Conservation (phyloP, 2,888 invertebrate genomes). For the Uloborus plumipes region DNA sequence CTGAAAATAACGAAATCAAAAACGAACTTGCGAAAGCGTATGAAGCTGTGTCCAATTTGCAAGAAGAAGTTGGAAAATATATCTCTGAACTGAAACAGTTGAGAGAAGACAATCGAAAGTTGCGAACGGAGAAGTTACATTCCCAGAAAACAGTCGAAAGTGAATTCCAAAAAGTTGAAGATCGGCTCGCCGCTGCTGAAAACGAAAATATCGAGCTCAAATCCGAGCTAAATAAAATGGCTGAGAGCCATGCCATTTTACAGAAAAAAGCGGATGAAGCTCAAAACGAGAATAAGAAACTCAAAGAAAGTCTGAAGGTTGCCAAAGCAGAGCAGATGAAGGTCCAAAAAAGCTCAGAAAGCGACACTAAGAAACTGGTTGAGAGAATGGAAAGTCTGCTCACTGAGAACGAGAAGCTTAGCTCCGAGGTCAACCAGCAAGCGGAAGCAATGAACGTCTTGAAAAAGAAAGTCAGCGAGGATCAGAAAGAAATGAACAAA, state of each 20-base stretch:
- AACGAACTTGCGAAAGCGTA: slow-evolving; percentile 54
- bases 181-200: slow-evolving; percentile 40
- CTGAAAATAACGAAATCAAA: slow-evolving; percentile 54
- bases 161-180: slow-evolving; percentile 55
- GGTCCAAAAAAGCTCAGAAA: slow-evolving; percentile 38
- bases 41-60: slow-evolving; percentile 49
- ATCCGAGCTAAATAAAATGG: slow-evolving; percentile 42
- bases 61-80: slow-evolving; percentile 52
- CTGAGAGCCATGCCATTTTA: slow-evolving; percentile 27
- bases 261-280: slow-evolving; percentile 44
- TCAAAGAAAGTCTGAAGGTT: slow-evolving; percentile 48
- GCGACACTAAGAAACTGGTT: slow-evolving; percentile 41
- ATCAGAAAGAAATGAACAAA: slow-evolving; percentile 56
- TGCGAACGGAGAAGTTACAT: slow-evolving; percentile 41
- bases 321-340: slow-evolving; percentile 47
- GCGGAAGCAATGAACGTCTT: slow-evolving; percentile 33
- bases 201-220: slow-evolving; percentile 48
- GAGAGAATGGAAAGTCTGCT: slow-evolving; percentile 49
- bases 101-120: slow-evolving; percentile 77
- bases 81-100: slow-evolving; percentile 79
- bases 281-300: slow-evolving; percentile 40
- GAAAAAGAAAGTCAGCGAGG: slow-evolving; percentile 36
- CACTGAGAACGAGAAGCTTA: slow-evolving; percentile 50
- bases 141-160: slow-evolving; percentile 56
- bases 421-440: slow-evolving; percentile 46